phyloP scores from a whole-genome alignment of 1,140 invertebrate genomes.

The Pseudomyrmex cubaensis region DNA sequence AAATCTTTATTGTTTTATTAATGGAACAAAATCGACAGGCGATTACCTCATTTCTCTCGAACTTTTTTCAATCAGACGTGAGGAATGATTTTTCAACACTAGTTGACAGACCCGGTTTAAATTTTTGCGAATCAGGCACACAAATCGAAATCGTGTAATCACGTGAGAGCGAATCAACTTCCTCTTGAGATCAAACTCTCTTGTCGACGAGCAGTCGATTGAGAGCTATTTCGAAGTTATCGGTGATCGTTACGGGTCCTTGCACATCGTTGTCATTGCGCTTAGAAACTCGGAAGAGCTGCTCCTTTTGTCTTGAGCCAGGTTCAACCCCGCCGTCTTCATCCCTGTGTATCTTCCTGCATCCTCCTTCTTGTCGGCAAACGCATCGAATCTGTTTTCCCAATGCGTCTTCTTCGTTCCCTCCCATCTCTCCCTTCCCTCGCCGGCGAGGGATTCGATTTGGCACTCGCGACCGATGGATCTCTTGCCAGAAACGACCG shows the following conservation, averaged over 20 bases:
- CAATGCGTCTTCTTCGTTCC: slow-evolving; percentile 1
- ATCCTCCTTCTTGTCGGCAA: background rate
- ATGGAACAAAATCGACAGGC: background rate
- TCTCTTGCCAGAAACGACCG: slow-evolving; percentile 69
- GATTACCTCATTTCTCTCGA: background rate
- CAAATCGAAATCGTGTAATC: too few relatives aligned
- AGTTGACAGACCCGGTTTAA: too few relatives aligned
- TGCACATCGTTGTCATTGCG: slow-evolving; percentile 72
- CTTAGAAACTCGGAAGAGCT: slow-evolving; percentile 55
- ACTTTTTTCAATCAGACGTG: too few relatives aligned
- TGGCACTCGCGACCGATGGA: slow-evolving; percentile 76
- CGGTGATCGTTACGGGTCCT: slow-evolving; percentile 73
- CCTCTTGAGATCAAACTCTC: slow-evolving; percentile 48
- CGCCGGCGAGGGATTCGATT: slow-evolving; percentile 77
- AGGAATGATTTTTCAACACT: too few relatives aligned
- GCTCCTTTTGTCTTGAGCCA: slow-evolving; percentile 73
- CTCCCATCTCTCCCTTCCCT: background rate
- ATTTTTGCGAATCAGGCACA: too few relatives aligned
- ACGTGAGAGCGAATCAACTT: slow-evolving; percentile 7
- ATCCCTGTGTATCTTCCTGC: too few relatives aligned
- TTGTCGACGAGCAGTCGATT: slow-evolving; percentile 64
- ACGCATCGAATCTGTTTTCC: slow-evolving; percentile 27
- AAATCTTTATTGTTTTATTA: background rate
- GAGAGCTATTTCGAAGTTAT: slow-evolving; percentile 66
- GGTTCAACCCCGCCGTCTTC: background rate